Evolutionary conservation across 2,888 invertebrate species (phyloP).

Genomic region (Cerceris ruficornis): DNA sequence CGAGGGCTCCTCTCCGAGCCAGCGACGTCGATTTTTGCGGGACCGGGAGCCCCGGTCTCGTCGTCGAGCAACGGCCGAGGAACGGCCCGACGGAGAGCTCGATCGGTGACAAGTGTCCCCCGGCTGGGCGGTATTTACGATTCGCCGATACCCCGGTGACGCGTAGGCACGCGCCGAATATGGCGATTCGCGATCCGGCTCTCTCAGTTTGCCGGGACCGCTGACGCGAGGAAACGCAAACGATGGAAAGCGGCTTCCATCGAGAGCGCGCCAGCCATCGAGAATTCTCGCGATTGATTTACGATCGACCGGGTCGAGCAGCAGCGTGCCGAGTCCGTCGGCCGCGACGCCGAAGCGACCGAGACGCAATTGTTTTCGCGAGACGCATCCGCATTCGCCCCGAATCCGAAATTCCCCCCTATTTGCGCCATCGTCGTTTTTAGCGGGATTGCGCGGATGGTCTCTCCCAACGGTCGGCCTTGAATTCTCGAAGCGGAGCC

Average conservation of each 20-base stretch:
- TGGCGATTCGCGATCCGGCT: constrained; percentile 55
- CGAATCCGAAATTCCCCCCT: not conserved
- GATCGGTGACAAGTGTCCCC: too few relatives aligned
- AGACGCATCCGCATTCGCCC: too few relatives aligned
- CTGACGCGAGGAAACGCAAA: constrained; percentile 10
- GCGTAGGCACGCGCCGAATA: constrained; percentile 68
- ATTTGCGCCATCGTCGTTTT: not conserved
- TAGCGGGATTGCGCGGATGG: not conserved
- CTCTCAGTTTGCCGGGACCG: constrained; percentile 9
- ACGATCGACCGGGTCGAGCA: not conserved
- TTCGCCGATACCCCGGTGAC: not conserved
- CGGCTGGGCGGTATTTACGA: not conserved
- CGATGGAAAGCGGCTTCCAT: not conserved
- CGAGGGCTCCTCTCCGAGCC: too few relatives aligned
- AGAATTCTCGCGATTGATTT: constrained; percentile 2
- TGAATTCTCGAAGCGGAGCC: constrained; percentile 20
- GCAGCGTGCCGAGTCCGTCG: not conserved
- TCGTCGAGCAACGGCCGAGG: too few relatives aligned
- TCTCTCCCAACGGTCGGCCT: constrained; percentile 1
- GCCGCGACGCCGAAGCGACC: too few relatives aligned
- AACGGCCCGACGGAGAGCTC: too few relatives aligned
- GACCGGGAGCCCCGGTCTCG: too few relatives aligned
- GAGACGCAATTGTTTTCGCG: too few relatives aligned
- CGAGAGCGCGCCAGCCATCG: not conserved
- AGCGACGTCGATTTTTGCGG: too few relatives aligned